Percentiles rank a stretch among this genome's conserved stretches.
Conservation (phyloP, 2,888 invertebrate species). For the Cordilura impudica region DNA sequence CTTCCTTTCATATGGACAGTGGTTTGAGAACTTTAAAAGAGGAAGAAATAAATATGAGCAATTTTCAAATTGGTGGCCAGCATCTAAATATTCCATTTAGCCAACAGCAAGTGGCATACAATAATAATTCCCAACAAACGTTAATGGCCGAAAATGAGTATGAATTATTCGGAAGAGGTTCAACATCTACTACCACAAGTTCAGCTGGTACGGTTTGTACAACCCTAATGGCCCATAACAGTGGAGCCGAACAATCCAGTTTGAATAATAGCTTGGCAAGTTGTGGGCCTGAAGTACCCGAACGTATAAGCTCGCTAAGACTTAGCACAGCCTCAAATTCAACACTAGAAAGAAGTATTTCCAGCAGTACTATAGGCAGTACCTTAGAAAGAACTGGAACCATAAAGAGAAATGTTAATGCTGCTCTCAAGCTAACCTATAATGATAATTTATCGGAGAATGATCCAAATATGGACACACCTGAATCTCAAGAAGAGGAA, state of each 20-base stretch:
- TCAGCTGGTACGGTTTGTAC: constrained; percentile 94
- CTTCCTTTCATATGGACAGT: constrained; percentile 97
- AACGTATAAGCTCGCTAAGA: constrained; percentile 86
- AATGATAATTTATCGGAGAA: constrained; percentile 78
- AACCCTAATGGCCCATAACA: constrained; percentile 83
- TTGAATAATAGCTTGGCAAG: constrained; percentile 79
- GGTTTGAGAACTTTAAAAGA: constrained; percentile 92
- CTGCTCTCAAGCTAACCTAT: constrained; percentile 79
- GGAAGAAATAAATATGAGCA: constrained; percentile 82
- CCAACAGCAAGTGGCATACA: constrained; percentile 81
- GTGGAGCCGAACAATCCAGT: constrained; percentile 78
- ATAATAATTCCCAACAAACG: constrained; percentile 85
- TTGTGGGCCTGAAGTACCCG: constrained; percentile 87
- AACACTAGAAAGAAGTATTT: constrained; percentile 80
- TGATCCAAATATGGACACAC: constrained; percentile 63
- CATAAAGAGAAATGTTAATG: constrained; percentile 76
- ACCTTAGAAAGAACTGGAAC: constrained; percentile 78
- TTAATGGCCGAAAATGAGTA: constrained; percentile 91
- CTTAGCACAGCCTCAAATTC: constrained; percentile 80
- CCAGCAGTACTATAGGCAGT: constrained; percentile 77
- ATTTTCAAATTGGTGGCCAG: constrained; percentile 84
- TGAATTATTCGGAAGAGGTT: constrained; percentile 93
- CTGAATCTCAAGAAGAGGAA: constrained; percentile 75
- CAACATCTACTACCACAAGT: constrained; percentile 93
- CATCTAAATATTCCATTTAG: constrained; percentile 80